Conservation (phyloP, 2,888 invertebrate genomes). For the Creontiades dilutus region DNA sequence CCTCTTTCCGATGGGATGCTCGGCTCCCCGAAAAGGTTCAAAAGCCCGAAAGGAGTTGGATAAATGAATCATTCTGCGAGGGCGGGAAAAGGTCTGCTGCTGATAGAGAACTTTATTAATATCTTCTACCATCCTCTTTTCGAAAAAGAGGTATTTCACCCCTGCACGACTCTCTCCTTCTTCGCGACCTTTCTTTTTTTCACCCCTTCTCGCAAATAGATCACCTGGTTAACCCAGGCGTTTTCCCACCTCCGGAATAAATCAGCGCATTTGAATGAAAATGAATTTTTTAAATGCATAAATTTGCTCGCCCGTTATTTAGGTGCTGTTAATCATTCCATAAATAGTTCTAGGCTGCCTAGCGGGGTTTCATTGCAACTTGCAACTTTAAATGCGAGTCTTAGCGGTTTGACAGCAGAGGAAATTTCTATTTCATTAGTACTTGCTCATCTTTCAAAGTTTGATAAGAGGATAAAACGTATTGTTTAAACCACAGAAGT, state of each 20-base stretch:
- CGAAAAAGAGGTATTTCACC: background rate
- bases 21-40: background rate
- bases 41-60: conserved; percentile 33
- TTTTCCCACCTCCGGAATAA: background rate
- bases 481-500: background rate
- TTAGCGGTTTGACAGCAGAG: background rate
- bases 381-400: background rate
- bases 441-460: background rate
- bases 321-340: no score
- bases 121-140: conserved; percentile 56
- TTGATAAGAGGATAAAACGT: background rate
- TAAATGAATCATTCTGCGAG: conserved; percentile 41
- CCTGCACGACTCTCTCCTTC: background rate
- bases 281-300: background rate
- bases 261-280: conserved; percentile 1
- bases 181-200: background rate
- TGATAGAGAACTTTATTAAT: conserved; percentile 63
- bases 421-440: background rate
- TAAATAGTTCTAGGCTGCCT: no score
- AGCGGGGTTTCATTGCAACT: no score
- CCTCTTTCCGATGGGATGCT: conserved; percentile 9
- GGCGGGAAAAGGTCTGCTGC: conserved; percentile 51
- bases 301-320: background rate
- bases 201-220: background rate
- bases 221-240: background rate